phyloP scores from a whole-genome alignment of 2,888 invertebrate species.

The Amblyjoppa fuscipennis region DNA sequence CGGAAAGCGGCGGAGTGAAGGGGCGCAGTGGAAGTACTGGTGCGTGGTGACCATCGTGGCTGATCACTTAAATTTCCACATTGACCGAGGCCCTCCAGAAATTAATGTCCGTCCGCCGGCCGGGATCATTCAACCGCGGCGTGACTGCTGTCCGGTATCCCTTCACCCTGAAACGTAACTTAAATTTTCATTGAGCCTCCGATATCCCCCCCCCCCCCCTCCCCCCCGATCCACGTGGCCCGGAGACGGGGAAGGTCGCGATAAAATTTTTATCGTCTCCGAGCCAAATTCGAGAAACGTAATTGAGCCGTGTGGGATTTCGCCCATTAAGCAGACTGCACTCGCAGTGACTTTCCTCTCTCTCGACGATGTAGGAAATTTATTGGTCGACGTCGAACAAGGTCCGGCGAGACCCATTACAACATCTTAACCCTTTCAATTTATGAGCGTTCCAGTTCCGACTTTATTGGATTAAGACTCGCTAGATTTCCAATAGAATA shows the following conservation, averaged over 20 bases:
- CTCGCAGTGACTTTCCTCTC: neutral
- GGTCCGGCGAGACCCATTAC: neutral
- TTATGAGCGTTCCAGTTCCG: neutral
- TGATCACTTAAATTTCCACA: conserved; percentile 60
- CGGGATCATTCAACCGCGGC: conserved; percentile 52
- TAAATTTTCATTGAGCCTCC: conserved; percentile 31
- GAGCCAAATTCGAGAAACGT: neutral
- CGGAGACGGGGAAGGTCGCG: neutral
- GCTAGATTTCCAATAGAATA: neutral
- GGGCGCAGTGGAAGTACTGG: conserved; percentile 38
- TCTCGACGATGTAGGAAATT: neutral
- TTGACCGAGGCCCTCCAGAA: conserved; percentile 47
- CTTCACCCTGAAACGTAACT: conserved; percentile 44
- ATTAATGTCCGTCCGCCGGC: conserved; percentile 35
- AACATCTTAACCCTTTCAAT: neutral
- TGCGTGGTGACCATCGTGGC: conserved; percentile 56
- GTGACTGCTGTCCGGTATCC: conserved; percentile 40
- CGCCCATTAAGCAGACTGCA: neutral
- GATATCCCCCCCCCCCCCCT: conserved; percentile 3
- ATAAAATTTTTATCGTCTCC: neutral
- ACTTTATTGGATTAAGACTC: neutral
- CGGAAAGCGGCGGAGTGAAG: conserved; percentile 2
- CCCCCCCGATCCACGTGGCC: conserved; percentile 21
- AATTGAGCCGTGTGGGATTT: neutral
- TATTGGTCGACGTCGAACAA: neutral